phyloP scores from a whole-genome alignment of 2,113 vertebrate genomes.

The Seriola rivoliana region DNA sequence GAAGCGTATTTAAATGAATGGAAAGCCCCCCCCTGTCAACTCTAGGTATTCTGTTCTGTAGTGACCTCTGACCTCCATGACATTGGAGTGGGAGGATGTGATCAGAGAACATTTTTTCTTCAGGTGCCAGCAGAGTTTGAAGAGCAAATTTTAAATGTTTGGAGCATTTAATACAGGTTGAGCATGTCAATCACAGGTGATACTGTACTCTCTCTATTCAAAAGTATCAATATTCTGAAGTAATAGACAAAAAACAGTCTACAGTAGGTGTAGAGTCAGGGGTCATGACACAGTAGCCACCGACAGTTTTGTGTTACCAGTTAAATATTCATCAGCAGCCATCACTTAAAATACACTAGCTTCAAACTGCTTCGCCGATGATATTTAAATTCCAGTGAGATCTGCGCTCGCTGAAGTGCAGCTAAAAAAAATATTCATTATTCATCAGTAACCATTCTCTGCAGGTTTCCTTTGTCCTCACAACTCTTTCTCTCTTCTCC shows the following conservation, averaged over 20 bases:
- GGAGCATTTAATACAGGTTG: background rate
- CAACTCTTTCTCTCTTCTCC: conserved; percentile 18
- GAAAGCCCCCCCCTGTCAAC: background rate
- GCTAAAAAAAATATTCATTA: conserved; percentile 63
- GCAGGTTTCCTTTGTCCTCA: conserved; percentile 53
- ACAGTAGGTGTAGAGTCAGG: conserved; percentile 39
- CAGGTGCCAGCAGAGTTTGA: background rate
- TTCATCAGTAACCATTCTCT: conserved; percentile 65
- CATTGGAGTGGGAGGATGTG: conserved; percentile 12
- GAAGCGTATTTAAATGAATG: conserved; percentile 26
- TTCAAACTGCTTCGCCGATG: conserved; percentile 57
- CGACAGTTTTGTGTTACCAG: conserved; percentile 28
- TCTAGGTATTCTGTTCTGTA: background rate
- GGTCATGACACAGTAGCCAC: conserved; percentile 43
- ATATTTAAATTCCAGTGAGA: conserved; percentile 71
- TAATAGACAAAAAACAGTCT: background rate
- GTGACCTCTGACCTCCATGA: conserved; percentile 12
- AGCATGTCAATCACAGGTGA: background rate
- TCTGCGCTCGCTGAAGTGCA: conserved; percentile 55
- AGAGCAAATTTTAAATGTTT: conserved; percentile 3
- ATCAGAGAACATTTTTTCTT: conserved; percentile 3
- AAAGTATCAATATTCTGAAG: conserved; percentile 18
- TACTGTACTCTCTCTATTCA: background rate
- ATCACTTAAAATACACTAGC: conserved; percentile 58
- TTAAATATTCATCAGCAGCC: conserved; percentile 67